Base-by-base conservation (phyloP, 2,888 invertebrate genomes). In the Euphydryas editha region DNA sequence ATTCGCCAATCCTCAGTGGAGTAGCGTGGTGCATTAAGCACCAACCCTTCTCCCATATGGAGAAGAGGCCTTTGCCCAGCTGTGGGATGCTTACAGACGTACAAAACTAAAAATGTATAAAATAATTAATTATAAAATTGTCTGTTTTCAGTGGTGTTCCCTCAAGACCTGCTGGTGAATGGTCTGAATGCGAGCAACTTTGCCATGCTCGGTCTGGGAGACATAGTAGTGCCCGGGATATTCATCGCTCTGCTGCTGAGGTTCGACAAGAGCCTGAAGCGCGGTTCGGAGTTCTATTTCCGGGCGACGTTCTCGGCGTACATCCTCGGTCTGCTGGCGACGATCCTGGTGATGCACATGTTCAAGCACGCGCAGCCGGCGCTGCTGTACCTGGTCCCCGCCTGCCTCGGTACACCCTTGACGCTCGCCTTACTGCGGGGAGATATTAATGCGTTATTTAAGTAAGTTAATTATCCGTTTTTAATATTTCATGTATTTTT, bases 301-400 rank as follows among this genome's bases (percentile, higher is more conserved):
- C 82, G 88, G 81, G 95, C 97, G 3, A 97, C 99, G 4, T 97
- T 99, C 86, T 83, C 95, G 54, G 99, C 99, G 1, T 99, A 99
- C 87, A 96, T 99, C 78, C 87, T 98, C 79, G 99, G 99, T 1
- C 93, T 99, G 71, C 92, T 98, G 85, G 95, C 97, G 21, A 99
- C 99, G 1, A 99, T 99, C 87, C 95, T 97, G 76, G 97, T 99
- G 68, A 99, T 99, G 99, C 99, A 99, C 92, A 94, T 98, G 75
- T 99, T 98, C 92, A 98, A 98, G 88, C 99, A 99, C 92, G 99
- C 99, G 24, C 98, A 99, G 94, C 99, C 99, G 0, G 99, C 99
- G 61, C 94, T 99, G 67, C 92, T 99, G 78, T 99, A 99, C 90
- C 94, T 99, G 73, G 99, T 99, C 70, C 99, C 99, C 7, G 97